phyloP scores from a whole-genome alignment of 2,888 invertebrate species.

The Leptinotarsa tumamoca region DNA sequence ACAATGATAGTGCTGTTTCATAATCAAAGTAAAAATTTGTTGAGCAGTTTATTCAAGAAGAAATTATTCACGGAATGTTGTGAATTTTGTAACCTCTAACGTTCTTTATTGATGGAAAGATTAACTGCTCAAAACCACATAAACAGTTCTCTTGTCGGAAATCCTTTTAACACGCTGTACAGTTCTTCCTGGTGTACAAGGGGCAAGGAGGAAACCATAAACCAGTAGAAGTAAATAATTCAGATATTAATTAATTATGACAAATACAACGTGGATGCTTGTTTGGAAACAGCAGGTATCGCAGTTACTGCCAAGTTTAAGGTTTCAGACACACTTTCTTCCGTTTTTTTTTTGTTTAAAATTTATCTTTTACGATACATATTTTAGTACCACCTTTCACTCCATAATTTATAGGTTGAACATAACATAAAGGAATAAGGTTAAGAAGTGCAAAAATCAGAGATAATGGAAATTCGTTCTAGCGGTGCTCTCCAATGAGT shows the following conservation, averaged over 20 bases:
- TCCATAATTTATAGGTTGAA: conserved; percentile 7
- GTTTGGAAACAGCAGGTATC: conserved; percentile 17
- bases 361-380: neutral
- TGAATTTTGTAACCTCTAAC: neutral
- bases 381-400: conserved; percentile 18
- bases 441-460: conserved; percentile 1
- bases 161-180: conserved; percentile 11
- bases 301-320: conserved; percentile 14
- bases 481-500: neutral
- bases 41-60: no score
- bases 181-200: conserved; percentile 28
- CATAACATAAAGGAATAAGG: conserved; percentile 20
- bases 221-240: conserved; percentile 30
- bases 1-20: no score
- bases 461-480: conserved; percentile 10
- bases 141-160: conserved; percentile 6
- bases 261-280: conserved; percentile 28
- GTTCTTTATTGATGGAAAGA: neutral
- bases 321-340: conserved; percentile 23
- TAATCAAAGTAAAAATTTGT: no score
- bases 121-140: conserved; percentile 8
- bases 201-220: conserved; percentile 34
- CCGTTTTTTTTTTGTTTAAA: neutral
- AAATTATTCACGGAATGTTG: no score
- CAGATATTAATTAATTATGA: conserved; percentile 27